Conservation (phyloP, 2,797 vertebrate genomes). For the Monodelphis domestica region DNA sequence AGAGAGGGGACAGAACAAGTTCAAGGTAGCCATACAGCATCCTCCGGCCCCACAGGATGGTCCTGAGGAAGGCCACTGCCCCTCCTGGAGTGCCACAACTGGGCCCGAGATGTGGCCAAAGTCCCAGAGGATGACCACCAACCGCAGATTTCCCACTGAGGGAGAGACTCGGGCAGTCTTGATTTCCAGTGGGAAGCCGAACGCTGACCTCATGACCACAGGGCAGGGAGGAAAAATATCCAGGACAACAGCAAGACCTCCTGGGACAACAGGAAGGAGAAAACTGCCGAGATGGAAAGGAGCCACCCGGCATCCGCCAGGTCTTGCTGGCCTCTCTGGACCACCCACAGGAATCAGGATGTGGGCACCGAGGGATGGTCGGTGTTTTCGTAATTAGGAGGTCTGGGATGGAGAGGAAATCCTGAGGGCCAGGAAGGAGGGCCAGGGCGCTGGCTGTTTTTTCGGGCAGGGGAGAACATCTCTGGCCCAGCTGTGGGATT, state of each 20-base stretch:
- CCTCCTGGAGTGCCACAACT: no score
- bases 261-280: not conserved
- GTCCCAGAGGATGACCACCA: not conserved
- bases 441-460: not conserved
- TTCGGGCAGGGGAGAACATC: constrained; percentile 25
- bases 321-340: not conserved
- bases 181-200: not conserved
- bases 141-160: not conserved
- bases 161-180: not conserved
- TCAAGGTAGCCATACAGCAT: not conserved
- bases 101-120: no score
- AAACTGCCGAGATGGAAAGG: not conserved
- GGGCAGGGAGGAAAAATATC: not conserved
- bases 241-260: not conserved
- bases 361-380: not conserved
- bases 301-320: not conserved
- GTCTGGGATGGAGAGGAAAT: constrained; percentile 39
- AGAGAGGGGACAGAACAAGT: not conserved
- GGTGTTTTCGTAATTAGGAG: constrained; percentile 35
- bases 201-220: not conserved
- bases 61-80: no score
- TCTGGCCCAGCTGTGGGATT: constrained; percentile 22
- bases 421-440: constrained; percentile 35
- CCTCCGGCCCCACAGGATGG: not conserved
- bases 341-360: not conserved